Base-by-base conservation (phyloP, 2,797 vertebrate species). In the Manis crassicaudata region DNA sequence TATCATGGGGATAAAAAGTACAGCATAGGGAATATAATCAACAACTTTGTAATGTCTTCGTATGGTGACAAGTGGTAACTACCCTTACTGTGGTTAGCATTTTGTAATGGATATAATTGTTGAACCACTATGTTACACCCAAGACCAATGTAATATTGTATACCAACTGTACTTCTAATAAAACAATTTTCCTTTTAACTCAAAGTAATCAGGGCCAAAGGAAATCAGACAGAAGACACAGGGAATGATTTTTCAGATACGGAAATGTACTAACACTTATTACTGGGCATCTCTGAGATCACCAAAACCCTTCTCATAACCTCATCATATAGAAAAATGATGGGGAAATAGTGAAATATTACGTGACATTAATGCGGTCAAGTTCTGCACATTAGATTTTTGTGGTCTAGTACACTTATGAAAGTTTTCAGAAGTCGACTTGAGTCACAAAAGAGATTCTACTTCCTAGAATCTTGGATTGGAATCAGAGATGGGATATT, bases 151-250 rank as follows among this genome's bases (percentile, higher is more conserved):
- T 46, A 46, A 46, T 46, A 11, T 46, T 46, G 46, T 46, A 46
- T 46, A 46, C 46, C 46, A 46, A 46, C 10, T 46, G 10, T 46
- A 46, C 46, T 46, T 46, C 46, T 9, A 46, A 46, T 46, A 46
- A 46, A 46, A 46, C 46, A 46, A 46, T 46, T 46, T 46, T 46
- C 6, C 27, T 76, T 60, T 80, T 54, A 56, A 6, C 11, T 23
- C 62, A 82, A 85, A 85, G 21, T 90, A 87, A 62, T 40, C 29
- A 88, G 87, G n/a, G 81, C 2, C 25, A 27, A 96, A 67, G 27
- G 7, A 89, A 96, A 81, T 77, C 27, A 94, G 54, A 50, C 11
- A 85, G 63, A 84, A 94, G 63, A 75, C 12, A 46, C 68, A 56
- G 43, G 7, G 29, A 68, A 62, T 76, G 11, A 50, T 32, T 75